These are phyloP conservation scores for Lethenteron camtschaticum DNA, from an alignment of 2,113 vertebrate genomes.

Conservation along the genomic window DNA sequence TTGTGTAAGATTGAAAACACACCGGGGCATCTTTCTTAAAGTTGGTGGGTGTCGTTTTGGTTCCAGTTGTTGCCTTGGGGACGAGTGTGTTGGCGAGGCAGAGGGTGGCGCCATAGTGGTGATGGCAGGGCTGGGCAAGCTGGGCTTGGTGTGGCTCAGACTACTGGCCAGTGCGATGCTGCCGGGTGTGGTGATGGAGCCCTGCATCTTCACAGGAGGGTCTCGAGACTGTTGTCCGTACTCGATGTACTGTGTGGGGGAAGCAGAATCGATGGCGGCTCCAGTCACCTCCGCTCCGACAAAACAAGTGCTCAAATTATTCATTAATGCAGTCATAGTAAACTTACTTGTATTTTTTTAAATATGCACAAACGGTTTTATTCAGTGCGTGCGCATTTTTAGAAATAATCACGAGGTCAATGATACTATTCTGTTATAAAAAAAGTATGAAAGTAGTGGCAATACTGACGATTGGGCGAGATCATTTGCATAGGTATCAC, in stretches of 20 bases:
- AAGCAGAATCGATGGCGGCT: conserved; percentile 3
- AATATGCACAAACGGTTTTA: too few relatives aligned
- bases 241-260: conserved; percentile 57
- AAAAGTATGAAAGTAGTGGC: too few relatives aligned
- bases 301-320: too few relatives aligned
- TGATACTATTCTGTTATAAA: too few relatives aligned
- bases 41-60: conserved; percentile 63
- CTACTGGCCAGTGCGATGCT: conserved; percentile 54
- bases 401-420: too few relatives aligned
- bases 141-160: conserved; percentile 64
- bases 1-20: conserved; percentile 16
- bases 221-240: conserved; percentile 97
- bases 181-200: conserved; percentile 88
- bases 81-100: conserved; percentile 53
- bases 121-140: conserved; percentile 23
- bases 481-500: too few relatives aligned
- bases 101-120: conserved; percentile 83
- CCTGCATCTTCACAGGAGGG: conserved; percentile 98
- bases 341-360: too few relatives aligned
- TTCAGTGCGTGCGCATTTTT: too few relatives aligned
- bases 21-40: conserved; percentile 98
- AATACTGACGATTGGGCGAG: too few relatives aligned
- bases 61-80: conserved; percentile 81
- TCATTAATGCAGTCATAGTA: too few relatives aligned
- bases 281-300: too few relatives aligned